phyloP scores from a whole-genome alignment of 2,888 invertebrate genomes.

The Congeria kusceri region DNA sequence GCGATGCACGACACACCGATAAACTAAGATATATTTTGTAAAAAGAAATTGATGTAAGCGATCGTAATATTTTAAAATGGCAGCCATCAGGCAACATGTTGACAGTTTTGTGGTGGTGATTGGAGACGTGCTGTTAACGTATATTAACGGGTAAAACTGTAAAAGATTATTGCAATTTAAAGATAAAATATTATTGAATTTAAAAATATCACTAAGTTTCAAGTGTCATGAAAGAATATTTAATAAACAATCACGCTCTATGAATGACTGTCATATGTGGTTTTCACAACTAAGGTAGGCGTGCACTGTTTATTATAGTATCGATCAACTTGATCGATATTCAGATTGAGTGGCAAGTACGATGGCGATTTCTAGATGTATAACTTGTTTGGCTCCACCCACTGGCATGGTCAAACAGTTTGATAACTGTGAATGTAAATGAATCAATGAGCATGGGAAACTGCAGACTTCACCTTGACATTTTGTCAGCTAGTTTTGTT shows the following conservation, averaged over 20 bases:
- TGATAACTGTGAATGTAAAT: conserved; percentile 8
- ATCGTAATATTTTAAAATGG: conserved; percentile 64
- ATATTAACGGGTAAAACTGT: conserved; percentile 48
- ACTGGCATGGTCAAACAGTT: not conserved
- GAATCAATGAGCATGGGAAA: not conserved
- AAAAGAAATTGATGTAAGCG: no score
- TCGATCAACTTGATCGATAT: conserved; percentile 57
- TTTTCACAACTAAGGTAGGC: conserved; percentile 59
- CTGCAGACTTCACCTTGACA: not conserved
- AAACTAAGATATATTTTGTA: no score
- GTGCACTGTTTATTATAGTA: conserved; percentile 47
- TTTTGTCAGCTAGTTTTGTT: no score
- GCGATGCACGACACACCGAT: no score
- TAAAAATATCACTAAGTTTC: conserved; percentile 7
- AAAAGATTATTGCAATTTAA: not conserved
- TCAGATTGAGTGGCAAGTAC: conserved; percentile 59
- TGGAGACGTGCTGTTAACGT: conserved; percentile 51
- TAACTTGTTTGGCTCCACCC: conserved; percentile 46
- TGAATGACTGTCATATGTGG: conserved; percentile 45
- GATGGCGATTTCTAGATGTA: conserved; percentile 48
- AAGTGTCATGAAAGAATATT: conserved; percentile 27
- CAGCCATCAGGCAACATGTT: conserved; percentile 61
- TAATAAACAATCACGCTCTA: conserved; percentile 14
- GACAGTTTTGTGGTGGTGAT: conserved; percentile 57
- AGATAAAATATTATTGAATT: not conserved